Evolutionary conservation across 1,140 invertebrate species (phyloP), one percentile per base, ranked within the genome.

Genomic region (Zaprionus kolodkinae): DNA sequence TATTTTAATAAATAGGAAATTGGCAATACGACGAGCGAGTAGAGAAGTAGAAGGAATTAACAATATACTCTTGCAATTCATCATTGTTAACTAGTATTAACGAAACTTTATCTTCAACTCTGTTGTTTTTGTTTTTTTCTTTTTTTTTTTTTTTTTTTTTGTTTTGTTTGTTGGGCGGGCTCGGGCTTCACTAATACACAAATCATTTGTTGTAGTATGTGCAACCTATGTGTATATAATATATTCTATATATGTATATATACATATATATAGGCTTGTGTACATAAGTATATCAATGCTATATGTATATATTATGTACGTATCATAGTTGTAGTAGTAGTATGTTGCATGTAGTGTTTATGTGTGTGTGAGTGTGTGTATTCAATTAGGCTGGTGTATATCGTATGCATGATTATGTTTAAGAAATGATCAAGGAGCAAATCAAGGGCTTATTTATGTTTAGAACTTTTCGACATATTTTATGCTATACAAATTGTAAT

Each of bases 11-110:
- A 57, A 70, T 79, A 87, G 71, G 83, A 80, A 91, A 86, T 91
- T 91, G 90, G 90, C 90, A 91, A 91, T 91, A 80, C 63, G 90
- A 91, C 61, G 90, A 90, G 90, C 86, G 90, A 91, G 90, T 78
- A 85, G 90, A 91, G 90, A 78, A 87, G 65, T 78, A 81, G 77
- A 78, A 84, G 68, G 74, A 88, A 81, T 88, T 70, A 78, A 89
- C 78, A 87, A 84, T 56, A 87, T 80, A 77, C 64, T 82, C 61
- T 65, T 76, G 59, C 38, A 70, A 78, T 71, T 64, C 57, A 62
- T 65, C 38, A 25, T 45, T 50, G 33, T 72, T 63, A 25, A 54
- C 54, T 45, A 40, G 38, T 40, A 64, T 68, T 59, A 52, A 43
- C 55, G 45, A 17, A n/a, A 21, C 30, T 43, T 43, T 57, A 40